Evolutionary conservation across 2,888 invertebrate genomes (phyloP).

Genomic region (Drosophila bunnanda): DNA sequence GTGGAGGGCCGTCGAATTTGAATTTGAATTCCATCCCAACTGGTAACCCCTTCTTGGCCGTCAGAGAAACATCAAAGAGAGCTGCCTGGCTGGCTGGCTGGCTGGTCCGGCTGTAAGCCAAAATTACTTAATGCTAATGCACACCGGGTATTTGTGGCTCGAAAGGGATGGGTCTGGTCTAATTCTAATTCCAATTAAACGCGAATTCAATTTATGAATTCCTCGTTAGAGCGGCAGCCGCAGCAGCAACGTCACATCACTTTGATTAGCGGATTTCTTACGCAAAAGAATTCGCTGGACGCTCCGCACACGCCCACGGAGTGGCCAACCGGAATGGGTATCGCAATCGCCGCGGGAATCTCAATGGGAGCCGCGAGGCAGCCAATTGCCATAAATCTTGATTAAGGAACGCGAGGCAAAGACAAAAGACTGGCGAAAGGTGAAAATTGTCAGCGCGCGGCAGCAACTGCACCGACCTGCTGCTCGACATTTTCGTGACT

Average conservation of each 20-base stretch:
- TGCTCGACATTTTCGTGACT: slow-evolving; percentile 56
- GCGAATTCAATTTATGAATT: slow-evolving; percentile 65
- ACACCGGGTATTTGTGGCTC: slow-evolving; percentile 28
- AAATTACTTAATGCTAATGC: slow-evolving; percentile 37
- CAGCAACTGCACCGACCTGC: slow-evolving; percentile 26
- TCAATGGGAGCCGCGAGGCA: slow-evolving; percentile 51
- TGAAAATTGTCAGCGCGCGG: slow-evolving; percentile 69
- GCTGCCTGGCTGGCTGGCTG: too few species aligned
- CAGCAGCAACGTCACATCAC: slow-evolving; percentile 23
- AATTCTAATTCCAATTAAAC: slow-evolving; percentile 62
- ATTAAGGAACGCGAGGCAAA: slow-evolving; percentile 76
- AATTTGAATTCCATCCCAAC: slow-evolving; percentile 17
- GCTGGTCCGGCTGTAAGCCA: slow-evolving; percentile 21
- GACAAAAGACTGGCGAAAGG: slow-evolving; percentile 62
- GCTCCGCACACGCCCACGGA: slow-evolving; percentile 36
- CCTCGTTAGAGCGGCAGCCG: slow-evolving; percentile 2
- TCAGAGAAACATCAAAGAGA: slow-evolving; percentile 38
- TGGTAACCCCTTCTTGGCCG: slow-evolving; percentile 31
- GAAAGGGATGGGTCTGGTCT: slow-evolving; percentile 6
- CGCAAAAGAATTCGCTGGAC: slow-evolving; percentile 37
- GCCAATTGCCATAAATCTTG: slow-evolving; percentile 78
- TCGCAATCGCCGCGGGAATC: slow-evolving; percentile 25
- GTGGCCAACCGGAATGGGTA: slow-evolving; percentile 2
- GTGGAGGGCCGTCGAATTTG: slow-evolving; percentile 4
- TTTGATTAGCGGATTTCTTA: slow-evolving; percentile 61